A percentile compares a stretch with the other conserved stretches of the same genome.
phyloP scores from a whole-genome alignment of 2,797 vertebrate genomes.

The Florisuga fusca region DNA sequence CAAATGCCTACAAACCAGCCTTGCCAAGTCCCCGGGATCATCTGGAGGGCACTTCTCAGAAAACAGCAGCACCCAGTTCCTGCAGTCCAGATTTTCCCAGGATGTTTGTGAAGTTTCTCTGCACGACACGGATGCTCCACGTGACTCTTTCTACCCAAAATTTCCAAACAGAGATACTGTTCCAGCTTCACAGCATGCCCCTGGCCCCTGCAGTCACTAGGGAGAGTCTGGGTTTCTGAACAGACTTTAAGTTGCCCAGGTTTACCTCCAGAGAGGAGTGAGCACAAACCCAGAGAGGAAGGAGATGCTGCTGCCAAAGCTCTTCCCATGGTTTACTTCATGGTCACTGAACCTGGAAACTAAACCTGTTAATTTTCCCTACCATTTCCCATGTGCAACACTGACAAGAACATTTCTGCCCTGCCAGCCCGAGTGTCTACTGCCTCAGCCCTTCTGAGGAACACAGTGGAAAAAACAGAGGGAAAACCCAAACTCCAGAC shows the following conservation, averaged over 20 bases:
- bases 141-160: background rate
- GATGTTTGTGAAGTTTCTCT: background rate
- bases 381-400: rapidly evolving
- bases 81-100: background rate
- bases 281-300: background rate
- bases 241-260: background rate
- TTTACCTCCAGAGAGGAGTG: background rate
- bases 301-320: background rate
- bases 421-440: background rate
- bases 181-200: background rate
- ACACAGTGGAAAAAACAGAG: background rate
- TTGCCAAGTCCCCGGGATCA: background rate
- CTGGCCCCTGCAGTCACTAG: rapidly evolving
- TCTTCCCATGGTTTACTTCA: background rate
- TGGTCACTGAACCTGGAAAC: background rate
- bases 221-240: background rate
- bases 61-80: background rate
- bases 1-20: background rate
- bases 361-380: background rate
- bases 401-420: background rate
- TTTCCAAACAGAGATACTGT: background rate
- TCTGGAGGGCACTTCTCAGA: background rate
- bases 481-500: background rate
- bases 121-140: background rate
- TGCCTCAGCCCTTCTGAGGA: background rate